phyloP scores from a whole-genome alignment of 2,888 invertebrate species.

The Diplolepis rosae region DNA sequence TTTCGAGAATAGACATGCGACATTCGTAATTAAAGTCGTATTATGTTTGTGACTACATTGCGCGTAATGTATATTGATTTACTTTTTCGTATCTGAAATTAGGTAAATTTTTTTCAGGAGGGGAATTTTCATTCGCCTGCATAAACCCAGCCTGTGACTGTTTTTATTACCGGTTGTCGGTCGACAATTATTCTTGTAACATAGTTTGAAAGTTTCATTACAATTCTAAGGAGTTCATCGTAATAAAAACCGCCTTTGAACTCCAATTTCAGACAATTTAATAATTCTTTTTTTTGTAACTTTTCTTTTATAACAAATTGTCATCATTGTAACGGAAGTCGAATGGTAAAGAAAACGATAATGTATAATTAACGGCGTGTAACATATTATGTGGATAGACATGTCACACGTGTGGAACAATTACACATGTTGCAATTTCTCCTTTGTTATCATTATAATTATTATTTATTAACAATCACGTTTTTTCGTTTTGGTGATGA shows the following conservation, averaged over 20 bases:
- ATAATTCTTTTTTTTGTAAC: not conserved
- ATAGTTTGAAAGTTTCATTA: not conserved
- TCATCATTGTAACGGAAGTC: not conserved
- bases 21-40: not conserved
- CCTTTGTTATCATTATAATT: not conserved
- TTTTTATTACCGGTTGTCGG: too few relatives aligned
- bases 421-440: constrained; percentile 28
- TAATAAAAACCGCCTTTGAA: not conserved
- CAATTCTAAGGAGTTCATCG: not conserved
- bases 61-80: constrained; percentile 1
- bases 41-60: not conserved
- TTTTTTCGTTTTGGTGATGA: constrained; percentile 1
- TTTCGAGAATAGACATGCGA: not conserved
- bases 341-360: constrained; percentile 8
- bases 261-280: not conserved
- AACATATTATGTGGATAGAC: constrained; percentile 14
- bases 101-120: not conserved
- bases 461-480: constrained; percentile 19
- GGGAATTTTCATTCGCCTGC: constrained; percentile 9
- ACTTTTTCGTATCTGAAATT: not conserved
- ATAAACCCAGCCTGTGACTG: constrained; percentile 3
- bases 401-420: constrained; percentile 50
- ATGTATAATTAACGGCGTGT: constrained; percentile 14
- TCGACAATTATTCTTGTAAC: constrained; percentile 23
- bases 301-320: too few relatives aligned